These are phyloP conservation scores for Macropis europaea DNA, from an alignment of 2,888 invertebrate genomes.

Conservation along the genomic window DNA sequence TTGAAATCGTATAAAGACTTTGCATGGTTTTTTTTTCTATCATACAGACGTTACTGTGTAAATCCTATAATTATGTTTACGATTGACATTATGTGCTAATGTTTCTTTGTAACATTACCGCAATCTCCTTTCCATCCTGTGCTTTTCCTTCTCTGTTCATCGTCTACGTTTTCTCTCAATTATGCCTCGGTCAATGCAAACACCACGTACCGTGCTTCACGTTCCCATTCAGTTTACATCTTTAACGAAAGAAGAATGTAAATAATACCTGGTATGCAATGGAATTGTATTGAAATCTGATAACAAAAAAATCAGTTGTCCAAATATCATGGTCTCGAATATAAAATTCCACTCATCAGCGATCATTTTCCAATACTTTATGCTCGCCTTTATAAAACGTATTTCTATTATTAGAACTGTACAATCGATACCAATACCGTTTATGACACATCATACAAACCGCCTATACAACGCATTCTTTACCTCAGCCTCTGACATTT, in stretches of 20 bases:
- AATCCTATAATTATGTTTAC: constrained; percentile 59
- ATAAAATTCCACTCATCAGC: constrained; percentile 39
- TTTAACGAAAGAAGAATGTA: constrained; percentile 18
- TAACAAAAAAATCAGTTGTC: constrained; percentile 42
- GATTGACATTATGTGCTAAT: constrained; percentile 56
- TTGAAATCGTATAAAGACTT: constrained; percentile 44
- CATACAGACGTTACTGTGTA: constrained; percentile 52
- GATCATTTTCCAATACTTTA: constrained; percentile 2
- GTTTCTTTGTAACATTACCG: constrained; percentile 42
- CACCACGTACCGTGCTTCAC: neutral
- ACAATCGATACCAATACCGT: constrained; percentile 50
- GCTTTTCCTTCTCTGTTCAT: neutral
- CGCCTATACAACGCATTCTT: constrained; percentile 36
- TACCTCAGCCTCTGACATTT: constrained; percentile 57
- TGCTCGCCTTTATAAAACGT: constrained; percentile 41
- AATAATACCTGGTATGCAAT: constrained; percentile 33
- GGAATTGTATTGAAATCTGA: constrained; percentile 36
- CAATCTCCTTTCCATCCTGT: constrained; percentile 22
- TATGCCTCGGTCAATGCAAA: neutral
- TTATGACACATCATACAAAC: constrained; percentile 43
- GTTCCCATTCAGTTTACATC: constrained; percentile 9
- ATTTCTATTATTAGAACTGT: constrained; percentile 53
- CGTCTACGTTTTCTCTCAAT: neutral
- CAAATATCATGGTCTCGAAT: constrained; percentile 41
- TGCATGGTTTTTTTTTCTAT: constrained; percentile 31